Conservation (phyloP, 2,888 invertebrate species). For the Rhodophaea formosa region DNA sequence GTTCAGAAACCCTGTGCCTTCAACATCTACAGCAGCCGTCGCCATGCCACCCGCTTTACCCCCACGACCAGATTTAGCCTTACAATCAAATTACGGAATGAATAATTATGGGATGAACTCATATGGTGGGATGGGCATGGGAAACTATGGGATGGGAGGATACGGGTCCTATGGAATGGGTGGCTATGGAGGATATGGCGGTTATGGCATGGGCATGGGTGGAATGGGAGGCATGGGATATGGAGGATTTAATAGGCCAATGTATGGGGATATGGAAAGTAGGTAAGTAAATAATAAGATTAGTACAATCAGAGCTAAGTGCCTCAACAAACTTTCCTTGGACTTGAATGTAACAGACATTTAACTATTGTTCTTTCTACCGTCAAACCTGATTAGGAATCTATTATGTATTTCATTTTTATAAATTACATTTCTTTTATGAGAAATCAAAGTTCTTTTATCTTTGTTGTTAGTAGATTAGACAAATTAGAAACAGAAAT, state of each 20-base stretch:
- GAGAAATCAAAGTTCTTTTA: too few species aligned
- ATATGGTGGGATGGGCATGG: constrained; percentile 36
- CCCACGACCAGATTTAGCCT: constrained; percentile 55
- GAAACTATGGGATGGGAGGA: constrained; percentile 38
- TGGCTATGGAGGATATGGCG: constrained; percentile 35
- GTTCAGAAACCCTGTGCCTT: constrained; percentile 53
- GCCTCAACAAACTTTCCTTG: too few species aligned
- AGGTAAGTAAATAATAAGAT: constrained; percentile 58
- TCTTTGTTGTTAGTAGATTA: too few species aligned
- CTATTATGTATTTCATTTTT: too few species aligned
- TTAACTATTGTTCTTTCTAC: too few species aligned
- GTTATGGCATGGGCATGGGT: constrained; percentile 34
- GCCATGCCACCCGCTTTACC: constrained; percentile 53
- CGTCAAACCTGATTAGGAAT: too few species aligned
- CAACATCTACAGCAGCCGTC: constrained; percentile 39
- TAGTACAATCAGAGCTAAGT: background rate
- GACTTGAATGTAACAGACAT: too few species aligned
- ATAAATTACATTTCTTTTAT: too few species aligned
- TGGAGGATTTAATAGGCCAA: constrained; percentile 67
- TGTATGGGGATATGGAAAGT: constrained; percentile 82
- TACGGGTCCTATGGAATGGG: constrained; percentile 38
- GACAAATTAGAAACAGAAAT: too few species aligned
- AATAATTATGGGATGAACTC: constrained; percentile 40
- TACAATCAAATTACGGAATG: constrained; percentile 52
- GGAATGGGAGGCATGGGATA: constrained; percentile 52